Conservation (phyloP, 2,797 vertebrate genomes). For the Sebastes paucispinis region DNA sequence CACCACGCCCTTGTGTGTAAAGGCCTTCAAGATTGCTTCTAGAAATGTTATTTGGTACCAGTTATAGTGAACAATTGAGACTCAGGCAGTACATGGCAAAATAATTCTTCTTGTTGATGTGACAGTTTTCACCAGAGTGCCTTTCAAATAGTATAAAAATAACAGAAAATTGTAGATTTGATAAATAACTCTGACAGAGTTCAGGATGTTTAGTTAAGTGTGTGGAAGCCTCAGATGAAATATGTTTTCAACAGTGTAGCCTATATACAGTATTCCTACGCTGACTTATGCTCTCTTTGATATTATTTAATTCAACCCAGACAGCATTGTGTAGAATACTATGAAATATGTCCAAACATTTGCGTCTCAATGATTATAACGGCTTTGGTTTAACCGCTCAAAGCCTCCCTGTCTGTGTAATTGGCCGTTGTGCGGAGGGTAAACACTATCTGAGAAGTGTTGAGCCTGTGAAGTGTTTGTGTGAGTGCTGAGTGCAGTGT, state of each 20-base stretch:
- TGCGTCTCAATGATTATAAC: conserved; percentile 25
- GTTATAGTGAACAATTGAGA: background rate
- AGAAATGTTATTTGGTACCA: no score
- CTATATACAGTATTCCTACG: conserved; percentile 18
- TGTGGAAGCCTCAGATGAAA: background rate
- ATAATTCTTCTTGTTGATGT: background rate
- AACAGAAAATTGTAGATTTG: conserved; percentile 10
- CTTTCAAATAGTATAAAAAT: conserved; percentile 1
- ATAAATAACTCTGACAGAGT: conserved; percentile 26
- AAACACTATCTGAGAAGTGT: conserved; percentile 69
- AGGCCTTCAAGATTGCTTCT: no score
- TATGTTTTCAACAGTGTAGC: background rate
- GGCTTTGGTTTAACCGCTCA: conserved; percentile 41
- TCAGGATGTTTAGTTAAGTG: background rate
- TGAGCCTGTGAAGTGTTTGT: conserved; percentile 61
- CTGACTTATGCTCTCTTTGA: conserved; percentile 42
- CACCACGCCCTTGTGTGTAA: background rate
- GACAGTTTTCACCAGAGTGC: conserved; percentile 23
- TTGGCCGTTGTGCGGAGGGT: conserved; percentile 59
- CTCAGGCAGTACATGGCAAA: background rate
- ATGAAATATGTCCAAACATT: conserved; percentile 48
- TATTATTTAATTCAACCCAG: conserved; percentile 46
- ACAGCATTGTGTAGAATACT: conserved; percentile 10
- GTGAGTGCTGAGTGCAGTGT: conserved; percentile 26
- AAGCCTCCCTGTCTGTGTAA: conserved; percentile 50